A percentile compares a stretch with the other conserved stretches of the same genome.
Evolutionary conservation across 1,140 invertebrate species (phyloP).

Genomic region (Formica selysi): DNA sequence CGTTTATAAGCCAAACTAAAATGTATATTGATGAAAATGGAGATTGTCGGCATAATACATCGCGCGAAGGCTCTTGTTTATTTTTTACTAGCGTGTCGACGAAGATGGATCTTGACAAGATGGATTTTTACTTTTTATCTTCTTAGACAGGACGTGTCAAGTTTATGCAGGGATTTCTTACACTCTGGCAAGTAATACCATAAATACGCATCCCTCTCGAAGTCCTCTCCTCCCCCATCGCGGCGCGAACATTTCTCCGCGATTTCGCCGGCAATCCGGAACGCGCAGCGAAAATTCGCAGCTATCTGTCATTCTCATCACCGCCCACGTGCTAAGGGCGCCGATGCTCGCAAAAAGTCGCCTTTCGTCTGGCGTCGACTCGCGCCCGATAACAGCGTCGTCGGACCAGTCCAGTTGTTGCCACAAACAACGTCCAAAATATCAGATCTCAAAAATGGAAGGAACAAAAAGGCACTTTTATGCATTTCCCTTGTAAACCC

Average conservation of each 20-base stretch:
- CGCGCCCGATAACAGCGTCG: slow-evolving; percentile 17
- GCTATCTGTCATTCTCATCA: slow-evolving; percentile 48
- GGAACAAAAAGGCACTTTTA: slow-evolving; percentile 24
- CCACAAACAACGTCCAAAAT: slow-evolving; percentile 42
- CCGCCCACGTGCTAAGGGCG: slow-evolving; percentile 11
- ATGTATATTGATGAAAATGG: not conserved
- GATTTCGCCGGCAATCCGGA: slow-evolving; percentile 27
- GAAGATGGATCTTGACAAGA: slow-evolving; percentile 14
- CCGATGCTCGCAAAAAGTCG: slow-evolving; percentile 12
- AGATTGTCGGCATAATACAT: not conserved
- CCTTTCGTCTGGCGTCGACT: slow-evolving; percentile 45
- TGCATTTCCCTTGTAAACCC: slow-evolving; percentile 9
- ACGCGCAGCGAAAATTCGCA: slow-evolving; percentile 37
- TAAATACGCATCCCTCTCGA: slow-evolving; percentile 70
- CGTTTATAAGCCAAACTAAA: not conserved
- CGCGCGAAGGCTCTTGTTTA: not conserved
- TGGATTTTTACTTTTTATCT: slow-evolving; percentile 72
- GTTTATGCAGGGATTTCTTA: slow-evolving; percentile 70
- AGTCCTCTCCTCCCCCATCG: slow-evolving; percentile 21
- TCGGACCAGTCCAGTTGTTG: slow-evolving; percentile 26
- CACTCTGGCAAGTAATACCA: slow-evolving; percentile 61
- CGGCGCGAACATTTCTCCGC: slow-evolving; percentile 37
- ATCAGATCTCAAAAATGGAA: slow-evolving; percentile 31
- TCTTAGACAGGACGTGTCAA: slow-evolving; percentile 67
- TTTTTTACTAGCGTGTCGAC: slow-evolving; percentile 3